Conservation (phyloP, 2,113 vertebrate species). For the Madoqua kirkii region DNA sequence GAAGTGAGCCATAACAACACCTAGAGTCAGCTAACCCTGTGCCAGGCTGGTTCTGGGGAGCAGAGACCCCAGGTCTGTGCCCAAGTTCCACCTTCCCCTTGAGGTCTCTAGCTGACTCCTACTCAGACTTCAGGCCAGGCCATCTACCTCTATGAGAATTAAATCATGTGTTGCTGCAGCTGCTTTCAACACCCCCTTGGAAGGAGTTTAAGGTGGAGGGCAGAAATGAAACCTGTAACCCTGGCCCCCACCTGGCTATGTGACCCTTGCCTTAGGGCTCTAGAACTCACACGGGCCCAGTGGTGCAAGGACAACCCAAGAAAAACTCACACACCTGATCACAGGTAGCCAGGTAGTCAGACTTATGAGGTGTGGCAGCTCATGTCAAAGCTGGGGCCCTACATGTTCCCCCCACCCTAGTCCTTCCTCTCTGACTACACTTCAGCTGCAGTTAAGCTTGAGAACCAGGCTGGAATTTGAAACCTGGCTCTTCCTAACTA, state of each 20-base stretch:
- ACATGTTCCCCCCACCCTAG: fast-evolving
- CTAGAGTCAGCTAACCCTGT: neutral
- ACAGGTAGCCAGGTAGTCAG: neutral
- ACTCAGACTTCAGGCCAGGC: neutral
- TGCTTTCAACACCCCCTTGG: neutral
- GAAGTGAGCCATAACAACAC: fast-evolving
- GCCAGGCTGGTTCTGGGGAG: neutral
- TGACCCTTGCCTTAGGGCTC: neutral
- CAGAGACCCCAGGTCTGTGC: neutral
- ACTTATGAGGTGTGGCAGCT: neutral
- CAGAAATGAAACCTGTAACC: neutral
- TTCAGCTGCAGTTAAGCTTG: neutral
- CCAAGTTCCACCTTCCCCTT: neutral
- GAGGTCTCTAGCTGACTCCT: neutral
- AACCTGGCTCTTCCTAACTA: neutral
- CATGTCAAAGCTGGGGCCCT: neutral
- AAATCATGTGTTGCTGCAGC: neutral
- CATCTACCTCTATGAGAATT: neutral
- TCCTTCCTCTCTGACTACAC: neutral
- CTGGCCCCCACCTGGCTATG: neutral
- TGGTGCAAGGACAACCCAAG: neutral
- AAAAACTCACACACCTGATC: neutral
- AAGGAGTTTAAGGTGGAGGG: neutral
- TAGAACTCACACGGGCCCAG: neutral
- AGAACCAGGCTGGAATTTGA: neutral